phyloP scores from a whole-genome alignment of 2,888 invertebrate species.

The Chelonus formosanus region DNA sequence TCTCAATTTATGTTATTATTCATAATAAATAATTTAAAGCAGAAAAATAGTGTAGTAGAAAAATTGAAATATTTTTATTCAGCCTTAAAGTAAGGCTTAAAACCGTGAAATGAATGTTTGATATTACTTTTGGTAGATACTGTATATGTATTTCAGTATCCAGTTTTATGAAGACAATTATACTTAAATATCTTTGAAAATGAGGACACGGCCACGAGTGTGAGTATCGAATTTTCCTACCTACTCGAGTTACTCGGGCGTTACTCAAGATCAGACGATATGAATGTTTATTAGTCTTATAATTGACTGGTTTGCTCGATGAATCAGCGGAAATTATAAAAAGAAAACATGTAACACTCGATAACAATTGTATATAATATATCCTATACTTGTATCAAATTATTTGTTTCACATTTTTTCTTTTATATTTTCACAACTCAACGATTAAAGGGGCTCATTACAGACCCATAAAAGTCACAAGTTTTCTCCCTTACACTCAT shows the following conservation, averaged over 20 bases:
- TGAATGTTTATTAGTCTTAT: slow-evolving; percentile 3
- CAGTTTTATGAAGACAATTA: slow-evolving; percentile 28
- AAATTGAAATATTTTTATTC: no score
- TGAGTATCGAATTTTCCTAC: slow-evolving; percentile 26
- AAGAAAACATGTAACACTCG: no score
- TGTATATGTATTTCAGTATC: not conserved
- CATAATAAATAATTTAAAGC: no score
- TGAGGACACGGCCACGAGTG: slow-evolving; percentile 22
- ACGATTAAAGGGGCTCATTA: slow-evolving; percentile 56
- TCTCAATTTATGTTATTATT: no score
- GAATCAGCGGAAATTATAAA: not conserved
- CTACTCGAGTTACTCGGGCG: slow-evolving; percentile 25
- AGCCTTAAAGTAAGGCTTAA: no score
- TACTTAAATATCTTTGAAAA: slow-evolving; percentile 11
- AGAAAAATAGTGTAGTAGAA: no score
- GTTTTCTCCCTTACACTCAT: slow-evolving; percentile 42
- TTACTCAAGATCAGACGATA: slow-evolving; percentile 11
- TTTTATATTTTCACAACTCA: slow-evolving; percentile 46
- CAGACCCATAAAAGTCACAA: slow-evolving; percentile 55
- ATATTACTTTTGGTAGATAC: not conserved
- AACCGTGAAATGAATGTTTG: no score
- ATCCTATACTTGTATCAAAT: no score
- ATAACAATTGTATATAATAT: no score
- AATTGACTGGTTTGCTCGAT: slow-evolving; percentile 1
- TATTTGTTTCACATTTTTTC: slow-evolving; percentile 7